Conservation (phyloP, 2,888 invertebrate genomes). For the Lumbricus terrestris region DNA sequence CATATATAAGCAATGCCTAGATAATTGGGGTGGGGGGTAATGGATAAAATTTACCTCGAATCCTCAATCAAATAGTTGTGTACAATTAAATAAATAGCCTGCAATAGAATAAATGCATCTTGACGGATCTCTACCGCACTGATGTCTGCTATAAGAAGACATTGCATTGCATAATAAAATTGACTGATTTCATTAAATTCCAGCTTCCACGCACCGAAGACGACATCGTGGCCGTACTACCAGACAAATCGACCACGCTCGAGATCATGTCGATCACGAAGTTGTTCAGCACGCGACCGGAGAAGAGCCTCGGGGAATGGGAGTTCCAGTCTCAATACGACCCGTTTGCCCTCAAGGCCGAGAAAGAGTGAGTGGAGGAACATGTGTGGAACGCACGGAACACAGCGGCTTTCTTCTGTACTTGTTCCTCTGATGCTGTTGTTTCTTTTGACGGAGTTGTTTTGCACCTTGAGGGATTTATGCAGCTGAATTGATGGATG, state of each 20-base stretch:
- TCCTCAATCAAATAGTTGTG: no score
- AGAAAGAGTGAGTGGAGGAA: conserved; percentile 53
- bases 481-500: not conserved
- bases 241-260: conserved; percentile 49
- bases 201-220: conserved; percentile 43
- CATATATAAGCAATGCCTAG: no score
- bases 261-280: conserved; percentile 56
- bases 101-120: not conserved
- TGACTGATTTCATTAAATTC: not conserved
- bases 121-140: not conserved
- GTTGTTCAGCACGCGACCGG: conserved; percentile 49
- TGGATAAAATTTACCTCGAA: no score
- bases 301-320: conserved; percentile 54
- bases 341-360: conserved; percentile 48
- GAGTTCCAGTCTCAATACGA: conserved; percentile 55
- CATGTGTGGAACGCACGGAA: not conserved
- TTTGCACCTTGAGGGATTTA: not conserved
- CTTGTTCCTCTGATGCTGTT: not conserved
- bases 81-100: not conserved
- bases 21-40: no score
- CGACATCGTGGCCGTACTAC: conserved; percentile 50
- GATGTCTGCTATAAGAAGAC: not conserved
- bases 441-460: not conserved
- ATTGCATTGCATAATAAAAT: not conserved
- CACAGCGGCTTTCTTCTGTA: not conserved